Evolutionary conservation across 2,113 vertebrate species (phyloP), one percentile per base, ranked within the genome.

Genomic region (Dryoscopus gambensis): DNA sequence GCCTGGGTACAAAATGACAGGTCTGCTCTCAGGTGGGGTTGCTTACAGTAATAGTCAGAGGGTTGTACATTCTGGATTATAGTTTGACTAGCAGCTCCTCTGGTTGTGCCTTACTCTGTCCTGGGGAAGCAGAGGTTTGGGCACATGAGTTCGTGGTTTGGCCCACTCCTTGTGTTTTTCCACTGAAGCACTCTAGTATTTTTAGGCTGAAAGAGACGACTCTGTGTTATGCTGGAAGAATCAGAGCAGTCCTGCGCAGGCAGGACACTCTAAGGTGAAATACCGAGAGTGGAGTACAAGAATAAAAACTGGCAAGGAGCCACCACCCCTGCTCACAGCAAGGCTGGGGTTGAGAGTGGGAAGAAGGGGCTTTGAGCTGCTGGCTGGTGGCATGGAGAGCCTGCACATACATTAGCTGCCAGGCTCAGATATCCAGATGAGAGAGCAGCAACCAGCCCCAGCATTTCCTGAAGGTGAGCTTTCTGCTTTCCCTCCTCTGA

Each of bases 121-220:
- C 52, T 63, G 60, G 55, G 92, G 92, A 78, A 84, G 20, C 44
- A 78, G 85, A 94, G 81, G 40, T 94, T 90, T 95, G 85, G 90
- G 44, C 95, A 87, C 49, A 84, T 56, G n/a, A 55, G 22, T 64
- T 87, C 0, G 13, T 89, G 96, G 95, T 90, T 95, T 97, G 96
- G 92, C 92, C 65, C 7, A 2, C 21, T 90, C 56, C 69, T 89
- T 65, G 37, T 71, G 53, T 96, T 96, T 97, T 97, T 96, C 93
- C 96, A 94, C 49, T 93, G 88, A 78, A 74, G 92, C 22, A 31
- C 47, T 87, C 79, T 0, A 50, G 35, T 95, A 96, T 95, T 97
- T 96, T 96, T 90, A 97, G 94, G 67, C 81, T 80, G 89, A 49
- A 73, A 63, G 84, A 80, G 40, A 37, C 0, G 0, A 39, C 60